Base-by-base conservation (phyloP, 2,113 vertebrate genomes). In the Plecotus auritus region DNA sequence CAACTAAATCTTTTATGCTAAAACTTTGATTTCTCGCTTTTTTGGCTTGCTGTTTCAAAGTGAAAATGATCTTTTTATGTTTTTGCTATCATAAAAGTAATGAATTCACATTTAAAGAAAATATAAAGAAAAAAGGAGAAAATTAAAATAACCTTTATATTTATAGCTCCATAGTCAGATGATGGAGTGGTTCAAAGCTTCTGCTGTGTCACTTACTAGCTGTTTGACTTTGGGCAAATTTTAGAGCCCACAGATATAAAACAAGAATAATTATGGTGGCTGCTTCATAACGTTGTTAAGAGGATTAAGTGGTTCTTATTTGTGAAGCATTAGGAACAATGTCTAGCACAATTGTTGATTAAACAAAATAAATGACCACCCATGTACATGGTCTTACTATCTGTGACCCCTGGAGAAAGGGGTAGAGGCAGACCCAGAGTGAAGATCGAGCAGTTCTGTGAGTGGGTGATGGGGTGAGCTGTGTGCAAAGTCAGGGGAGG, bases 31-130 rank as follows among this genome's bases (percentile, higher is more conserved):
- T 61, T 61, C 59, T 61, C 26, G 10, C 56, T 61, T 82, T 49
- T 93, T 85, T 64, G 42, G 9, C 70, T 96, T 93, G 61, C 35
- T 85, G 6, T 94, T 96, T 95, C 32, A 88, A 92, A 96, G 61
- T 77, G 72, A 93, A 93, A 91, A 35, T 45, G 37, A n/a, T 88
- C 32, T 67, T 84, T 84, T 40, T 49, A 45, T 12, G 42, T 51
- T 70, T 92, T 76, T 69, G 28, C 93, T 82, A 18, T 61, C 84
- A 35, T 66, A 49, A 85, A 95, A 77, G 9, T 84, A 49, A 42
- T 35, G 90, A 87, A 42, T 88, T 16, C n/a, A 90, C 67, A n/a
- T 49, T 37, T 87, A 42, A 66, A 85, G 72, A 67, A 90, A 61
- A 35, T 93, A 54, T 56, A 16, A 4, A 81, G 59, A 51, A 90